Evolutionary conservation across 2,888 invertebrate species (phyloP).

Genomic region (Perithous albicinctus): DNA sequence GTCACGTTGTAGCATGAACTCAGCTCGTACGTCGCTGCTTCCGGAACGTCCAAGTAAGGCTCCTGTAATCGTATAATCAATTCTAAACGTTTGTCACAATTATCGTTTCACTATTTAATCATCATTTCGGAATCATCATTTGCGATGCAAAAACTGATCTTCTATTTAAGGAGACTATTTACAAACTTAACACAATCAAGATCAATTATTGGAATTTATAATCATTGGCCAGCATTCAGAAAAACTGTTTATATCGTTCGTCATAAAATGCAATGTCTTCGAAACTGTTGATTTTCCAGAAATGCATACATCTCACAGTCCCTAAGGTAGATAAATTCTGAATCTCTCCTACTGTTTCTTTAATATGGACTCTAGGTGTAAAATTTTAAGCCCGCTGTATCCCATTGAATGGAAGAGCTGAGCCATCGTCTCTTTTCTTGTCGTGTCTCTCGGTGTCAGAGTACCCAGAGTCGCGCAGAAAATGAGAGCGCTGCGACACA

Average conservation of each 20-base stretch:
- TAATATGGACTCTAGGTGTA: neutral
- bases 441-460: constrained; percentile 24
- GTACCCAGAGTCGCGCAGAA: constrained; percentile 23
- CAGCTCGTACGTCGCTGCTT: constrained; percentile 96
- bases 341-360: neutral
- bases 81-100: constrained; percentile 2
- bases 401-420: constrained; percentile 9
- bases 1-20: constrained; percentile 97
- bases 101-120: neutral
- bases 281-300: too few relatives aligned
- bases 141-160: too few relatives aligned
- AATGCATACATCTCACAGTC: neutral
- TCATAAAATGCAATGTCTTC: too few relatives aligned
- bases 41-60: constrained; percentile 95
- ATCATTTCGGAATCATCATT: neutral
- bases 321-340: neutral
- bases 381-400: constrained; percentile 12
- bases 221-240: neutral
- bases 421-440: constrained; percentile 36
- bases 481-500: constrained; percentile 47
- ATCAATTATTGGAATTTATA: neutral
- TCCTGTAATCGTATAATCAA: constrained; percentile 86
- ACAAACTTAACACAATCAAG: too few relatives aligned
- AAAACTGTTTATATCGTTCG: too few relatives aligned
- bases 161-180: too few relatives aligned